These are phyloP conservation scores for Brassicogethes aeneus DNA, from an alignment of 2,888 invertebrate genomes.

Conservation along the genomic window DNA sequence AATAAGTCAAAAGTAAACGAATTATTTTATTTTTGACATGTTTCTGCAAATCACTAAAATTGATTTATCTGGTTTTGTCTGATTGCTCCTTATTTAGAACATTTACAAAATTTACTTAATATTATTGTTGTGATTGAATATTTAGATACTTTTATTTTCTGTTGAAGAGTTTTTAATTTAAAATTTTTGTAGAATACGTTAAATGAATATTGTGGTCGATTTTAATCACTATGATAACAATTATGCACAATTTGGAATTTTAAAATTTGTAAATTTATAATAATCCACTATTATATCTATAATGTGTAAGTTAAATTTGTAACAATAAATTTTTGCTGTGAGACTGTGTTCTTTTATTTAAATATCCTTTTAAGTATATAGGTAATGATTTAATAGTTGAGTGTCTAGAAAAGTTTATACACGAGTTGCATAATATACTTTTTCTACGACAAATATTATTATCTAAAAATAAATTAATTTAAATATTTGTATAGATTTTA, in stretches of 20 bases:
- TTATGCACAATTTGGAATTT: constrained; percentile 41
- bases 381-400: too few relatives aligned
- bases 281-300: constrained; percentile 21
- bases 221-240: constrained; percentile 20
- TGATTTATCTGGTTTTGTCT: too few relatives aligned
- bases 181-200: constrained; percentile 5
- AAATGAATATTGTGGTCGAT: constrained; percentile 14
- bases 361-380: constrained; percentile 1
- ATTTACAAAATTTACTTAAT: too few relatives aligned
- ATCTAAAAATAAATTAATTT: too few relatives aligned
- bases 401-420: too few relatives aligned
- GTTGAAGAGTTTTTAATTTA: constrained; percentile 6
- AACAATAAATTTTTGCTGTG: constrained; percentile 34
- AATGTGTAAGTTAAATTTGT: constrained; percentile 31
- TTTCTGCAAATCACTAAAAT: too few relatives aligned
- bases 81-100: too few relatives aligned
- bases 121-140: constrained; percentile 3
- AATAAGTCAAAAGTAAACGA: too few relatives aligned
- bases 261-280: constrained; percentile 41
- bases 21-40: too few relatives aligned
- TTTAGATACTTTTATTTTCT: constrained; percentile 4
- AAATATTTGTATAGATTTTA: too few relatives aligned
- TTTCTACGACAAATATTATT: too few relatives aligned
- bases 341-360: constrained; percentile 9
- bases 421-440: too few relatives aligned